A percentile compares a stretch with the other conserved stretches of the same genome.
Conservation (phyloP, 1,140 invertebrate genomes). For the Dreissena polymorpha region DNA sequence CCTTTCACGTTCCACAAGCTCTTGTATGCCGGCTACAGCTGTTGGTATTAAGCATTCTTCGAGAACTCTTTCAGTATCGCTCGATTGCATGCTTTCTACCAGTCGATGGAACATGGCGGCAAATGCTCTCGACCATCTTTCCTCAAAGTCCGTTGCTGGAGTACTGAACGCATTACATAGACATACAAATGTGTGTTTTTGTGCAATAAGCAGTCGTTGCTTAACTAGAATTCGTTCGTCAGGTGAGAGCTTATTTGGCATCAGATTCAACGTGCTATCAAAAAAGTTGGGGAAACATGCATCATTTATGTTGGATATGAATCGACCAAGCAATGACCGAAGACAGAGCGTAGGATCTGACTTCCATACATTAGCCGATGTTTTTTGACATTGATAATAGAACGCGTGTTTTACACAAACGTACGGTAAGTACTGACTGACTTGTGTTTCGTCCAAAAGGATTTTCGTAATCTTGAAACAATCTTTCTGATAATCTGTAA, state of each 20-base stretch:
- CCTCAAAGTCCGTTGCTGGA: too few relatives aligned
- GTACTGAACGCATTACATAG: not conserved
- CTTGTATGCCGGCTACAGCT: not conserved
- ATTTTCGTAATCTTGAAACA: not conserved
- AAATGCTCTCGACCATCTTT: too few relatives aligned
- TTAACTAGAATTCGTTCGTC: not conserved
- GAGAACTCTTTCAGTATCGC: not conserved
- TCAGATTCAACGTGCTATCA: not conserved
- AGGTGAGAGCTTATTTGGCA: not conserved
- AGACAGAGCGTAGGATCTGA: not conserved
- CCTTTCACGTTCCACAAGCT: not conserved
- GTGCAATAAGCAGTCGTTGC: not conserved
- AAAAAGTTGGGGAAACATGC: not conserved
- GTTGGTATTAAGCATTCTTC: not conserved
- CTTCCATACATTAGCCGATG: not conserved
- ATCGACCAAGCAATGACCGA: not conserved
- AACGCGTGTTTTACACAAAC: not conserved
- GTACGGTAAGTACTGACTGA: not conserved
- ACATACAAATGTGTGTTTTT: not conserved
- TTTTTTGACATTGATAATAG: not conserved
- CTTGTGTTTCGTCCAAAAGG: not conserved
- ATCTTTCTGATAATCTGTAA: not conserved
- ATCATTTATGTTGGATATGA: not conserved
- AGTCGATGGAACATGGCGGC: too few relatives aligned
- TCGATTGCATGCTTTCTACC: too few relatives aligned